These are phyloP conservation scores for Hippoglossus stenolepis DNA, from an alignment of 2,113 vertebrate species.

Conservation along the genomic window DNA sequence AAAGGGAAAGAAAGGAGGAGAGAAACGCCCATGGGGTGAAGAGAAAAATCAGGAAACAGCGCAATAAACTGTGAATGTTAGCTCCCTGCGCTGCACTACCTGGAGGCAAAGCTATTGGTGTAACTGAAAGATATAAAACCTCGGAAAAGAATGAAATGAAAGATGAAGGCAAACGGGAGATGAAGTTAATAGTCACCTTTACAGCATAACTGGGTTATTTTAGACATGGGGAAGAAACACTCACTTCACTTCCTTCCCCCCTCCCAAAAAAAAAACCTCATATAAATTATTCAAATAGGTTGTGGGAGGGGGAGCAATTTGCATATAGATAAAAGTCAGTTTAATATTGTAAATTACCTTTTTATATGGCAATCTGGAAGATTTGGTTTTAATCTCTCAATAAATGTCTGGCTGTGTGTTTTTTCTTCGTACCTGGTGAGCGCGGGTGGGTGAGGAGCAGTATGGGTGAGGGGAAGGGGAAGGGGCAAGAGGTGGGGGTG, in stretches of 20 bases:
- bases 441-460: slow-evolving; percentile 29
- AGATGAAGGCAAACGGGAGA: slow-evolving; percentile 24
- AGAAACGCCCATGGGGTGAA: slow-evolving; percentile 3
- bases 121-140: slow-evolving; percentile 74
- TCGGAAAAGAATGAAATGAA: slow-evolving; percentile 19
- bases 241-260: slow-evolving; percentile 24
- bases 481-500: neutral
- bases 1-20: slow-evolving; percentile 24
- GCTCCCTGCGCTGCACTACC: slow-evolving; percentile 33
- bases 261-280: slow-evolving; percentile 53
- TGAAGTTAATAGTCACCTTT: slow-evolving; percentile 64
- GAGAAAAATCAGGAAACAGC: slow-evolving; percentile 43
- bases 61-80: slow-evolving; percentile 57
- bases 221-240: slow-evolving; percentile 8
- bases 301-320: slow-evolving; percentile 70
- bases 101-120: slow-evolving; percentile 44
- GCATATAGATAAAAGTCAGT: slow-evolving; percentile 82
- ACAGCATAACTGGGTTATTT: slow-evolving; percentile 66
- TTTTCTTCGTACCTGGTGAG: slow-evolving; percentile 38
- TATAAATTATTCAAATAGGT: slow-evolving; percentile 72
- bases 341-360: slow-evolving; percentile 82
- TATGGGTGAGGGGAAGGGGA: neutral
- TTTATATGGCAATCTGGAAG: slow-evolving; percentile 74
- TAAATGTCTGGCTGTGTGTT: slow-evolving; percentile 66
- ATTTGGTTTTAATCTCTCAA: slow-evolving; percentile 79